Evolutionary conservation across 2,113 vertebrate genomes (phyloP).

Genomic region (Oreochromis tanganicae): DNA sequence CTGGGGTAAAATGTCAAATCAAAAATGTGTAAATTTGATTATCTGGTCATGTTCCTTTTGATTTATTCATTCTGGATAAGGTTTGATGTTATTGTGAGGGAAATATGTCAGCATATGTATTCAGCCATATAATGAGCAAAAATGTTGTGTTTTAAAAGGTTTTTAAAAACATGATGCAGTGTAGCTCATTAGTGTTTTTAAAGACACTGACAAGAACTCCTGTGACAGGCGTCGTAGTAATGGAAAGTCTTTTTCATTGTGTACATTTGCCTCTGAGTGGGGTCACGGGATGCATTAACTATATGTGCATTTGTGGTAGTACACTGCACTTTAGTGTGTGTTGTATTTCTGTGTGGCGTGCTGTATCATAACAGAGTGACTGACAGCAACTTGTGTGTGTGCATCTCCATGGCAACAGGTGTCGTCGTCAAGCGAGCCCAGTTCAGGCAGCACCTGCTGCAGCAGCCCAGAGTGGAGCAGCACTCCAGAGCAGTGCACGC

Average conservation of each 20-base stretch:
- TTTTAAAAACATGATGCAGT: not conserved
- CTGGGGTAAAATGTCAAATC: not conserved
- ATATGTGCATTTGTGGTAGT: not conserved
- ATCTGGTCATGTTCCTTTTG: not conserved
- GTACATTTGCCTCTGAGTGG: not conserved
- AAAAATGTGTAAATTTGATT: not conserved
- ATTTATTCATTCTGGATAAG: not conserved
- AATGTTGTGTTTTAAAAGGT: not conserved
- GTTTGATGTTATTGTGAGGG: not conserved
- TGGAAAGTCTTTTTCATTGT: not conserved
- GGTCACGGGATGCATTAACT: not conserved
- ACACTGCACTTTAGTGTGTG: not conserved
- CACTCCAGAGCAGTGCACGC: slow-evolving; percentile 80
- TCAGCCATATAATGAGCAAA: not conserved
- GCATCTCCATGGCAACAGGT: slow-evolving; percentile 75
- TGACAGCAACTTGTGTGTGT: slow-evolving; percentile 63
- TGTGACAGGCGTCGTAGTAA: not conserved
- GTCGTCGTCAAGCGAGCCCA: slow-evolving; percentile 78
- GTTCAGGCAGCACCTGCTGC: slow-evolving; percentile 87
- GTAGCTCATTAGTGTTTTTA: not conserved
- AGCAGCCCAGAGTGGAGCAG: slow-evolving; percentile 94
- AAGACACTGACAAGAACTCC: not conserved
- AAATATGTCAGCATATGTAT: not conserved
- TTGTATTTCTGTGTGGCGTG: slow-evolving; percentile 8
- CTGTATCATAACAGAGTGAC: slow-evolving; percentile 57